Conservation (phyloP, 2,113 vertebrate genomes). For the Nothocercus julius region DNA sequence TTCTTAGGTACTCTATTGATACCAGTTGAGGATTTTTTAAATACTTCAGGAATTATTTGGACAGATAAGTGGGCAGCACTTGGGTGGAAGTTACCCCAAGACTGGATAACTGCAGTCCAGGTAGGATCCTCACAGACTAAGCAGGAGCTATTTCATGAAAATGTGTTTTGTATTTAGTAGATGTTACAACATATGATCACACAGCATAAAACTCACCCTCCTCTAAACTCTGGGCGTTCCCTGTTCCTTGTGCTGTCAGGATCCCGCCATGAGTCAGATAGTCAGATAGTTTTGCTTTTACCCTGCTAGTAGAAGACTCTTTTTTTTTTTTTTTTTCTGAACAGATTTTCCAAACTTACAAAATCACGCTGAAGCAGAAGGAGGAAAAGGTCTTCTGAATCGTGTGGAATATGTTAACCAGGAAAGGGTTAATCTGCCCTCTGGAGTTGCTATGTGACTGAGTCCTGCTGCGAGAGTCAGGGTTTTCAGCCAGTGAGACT, state of each 20-base stretch:
- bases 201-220: background rate
- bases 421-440: conserved; percentile 58
- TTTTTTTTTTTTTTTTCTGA: background rate
- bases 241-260: background rate
- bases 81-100: background rate
- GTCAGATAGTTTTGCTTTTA: conserved; percentile 15
- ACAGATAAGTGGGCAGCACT: background rate
- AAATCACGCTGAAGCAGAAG: background rate
- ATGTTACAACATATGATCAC: background rate
- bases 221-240: background rate
- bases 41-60: background rate
- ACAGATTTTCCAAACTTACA: background rate
- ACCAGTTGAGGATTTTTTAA: background rate
- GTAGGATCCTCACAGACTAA: background rate
- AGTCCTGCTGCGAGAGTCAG: conserved; percentile 49
- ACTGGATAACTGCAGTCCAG: background rate
- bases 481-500: conserved; percentile 43
- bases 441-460: conserved; percentile 54
- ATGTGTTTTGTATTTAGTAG: background rate
- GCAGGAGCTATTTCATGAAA: background rate
- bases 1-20: background rate
- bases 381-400: conserved; percentile 13
- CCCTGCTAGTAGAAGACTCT: background rate
- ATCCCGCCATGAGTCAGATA: background rate
- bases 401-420: background rate